These are phyloP conservation scores for Asteroscopus sphinx DNA, from an alignment of 2,888 invertebrate species.

Conservation along the genomic window DNA sequence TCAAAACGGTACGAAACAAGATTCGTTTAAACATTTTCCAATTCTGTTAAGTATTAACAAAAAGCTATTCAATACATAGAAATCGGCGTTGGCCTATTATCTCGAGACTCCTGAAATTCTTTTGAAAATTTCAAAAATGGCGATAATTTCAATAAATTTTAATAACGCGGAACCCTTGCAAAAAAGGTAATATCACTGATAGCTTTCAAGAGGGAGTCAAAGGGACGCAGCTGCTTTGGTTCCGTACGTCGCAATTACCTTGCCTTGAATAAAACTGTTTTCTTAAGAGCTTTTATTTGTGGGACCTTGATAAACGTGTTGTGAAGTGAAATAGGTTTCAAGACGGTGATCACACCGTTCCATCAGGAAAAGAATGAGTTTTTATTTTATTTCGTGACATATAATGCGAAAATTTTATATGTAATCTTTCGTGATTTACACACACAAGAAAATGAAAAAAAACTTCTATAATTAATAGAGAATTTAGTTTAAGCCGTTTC, in stretches of 20 bases:
- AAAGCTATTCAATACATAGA: constrained; percentile 40
- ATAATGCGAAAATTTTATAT: no score
- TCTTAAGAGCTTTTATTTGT: constrained; percentile 58
- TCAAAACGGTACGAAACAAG: constrained; percentile 2
- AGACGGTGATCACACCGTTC: no score
- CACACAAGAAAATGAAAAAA: no score
- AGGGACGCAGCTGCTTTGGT: constrained; percentile 61
- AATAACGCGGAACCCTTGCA: constrained; percentile 62
- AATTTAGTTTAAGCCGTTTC: no score
- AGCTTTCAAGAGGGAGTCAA: constrained; percentile 62
- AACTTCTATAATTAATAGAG: no score
- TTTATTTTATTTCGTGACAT: constrained; percentile 8
- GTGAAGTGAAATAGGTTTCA: constrained; percentile 41
- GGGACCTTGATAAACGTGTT: constrained; percentile 56
- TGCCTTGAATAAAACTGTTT: constrained; percentile 60
- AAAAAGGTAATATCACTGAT: constrained; percentile 68
- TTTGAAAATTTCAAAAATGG: constrained; percentile 48
- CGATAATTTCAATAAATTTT: constrained; percentile 66
- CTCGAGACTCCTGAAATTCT: constrained; percentile 36
- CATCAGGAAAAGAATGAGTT: constrained; percentile 30
- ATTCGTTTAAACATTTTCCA: constrained; percentile 27
- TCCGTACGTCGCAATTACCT: constrained; percentile 57
- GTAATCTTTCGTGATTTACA: no score
- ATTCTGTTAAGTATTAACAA: constrained; percentile 30
- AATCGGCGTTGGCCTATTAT: constrained; percentile 40